phyloP scores from a whole-genome alignment of 2,888 invertebrate genomes.

The Gymnosoma rotundatum region DNA sequence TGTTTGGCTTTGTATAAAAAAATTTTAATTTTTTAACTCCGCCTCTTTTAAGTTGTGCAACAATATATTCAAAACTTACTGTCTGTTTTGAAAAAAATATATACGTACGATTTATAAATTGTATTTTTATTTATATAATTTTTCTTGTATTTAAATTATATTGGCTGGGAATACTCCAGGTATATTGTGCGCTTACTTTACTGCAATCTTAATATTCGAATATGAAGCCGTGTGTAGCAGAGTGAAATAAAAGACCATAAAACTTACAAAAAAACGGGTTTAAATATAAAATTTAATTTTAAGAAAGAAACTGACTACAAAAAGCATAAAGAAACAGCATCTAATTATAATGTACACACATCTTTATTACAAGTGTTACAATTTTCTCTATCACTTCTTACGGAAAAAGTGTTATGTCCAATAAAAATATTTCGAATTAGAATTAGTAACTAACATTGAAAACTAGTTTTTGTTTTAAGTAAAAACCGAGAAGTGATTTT shows the following conservation, averaged over 20 bases:
- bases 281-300: slow-evolving; percentile 40
- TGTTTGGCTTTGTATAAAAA: no score
- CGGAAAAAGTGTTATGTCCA: background rate
- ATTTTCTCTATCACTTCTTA: background rate
- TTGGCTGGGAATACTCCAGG: background rate
- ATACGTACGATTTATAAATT: slow-evolving; percentile 30
- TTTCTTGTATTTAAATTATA: slow-evolving; percentile 7
- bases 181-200: background rate
- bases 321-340: slow-evolving; percentile 1
- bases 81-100: slow-evolving; percentile 9
- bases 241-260: slow-evolving; percentile 46
- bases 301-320: slow-evolving; percentile 1
- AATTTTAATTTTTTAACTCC: slow-evolving; percentile 39
- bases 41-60: slow-evolving; percentile 64
- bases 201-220: background rate
- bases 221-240: background rate
- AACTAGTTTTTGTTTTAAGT: background rate
- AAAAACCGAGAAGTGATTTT: no score
- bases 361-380: background rate
- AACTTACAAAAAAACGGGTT: background rate
- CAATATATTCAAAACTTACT: background rate
- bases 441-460: background rate
- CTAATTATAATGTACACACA: slow-evolving; percentile 47
- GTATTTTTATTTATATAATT: slow-evolving; percentile 9
- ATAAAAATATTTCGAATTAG: background rate